Conservation (phyloP, 2,888 invertebrate genomes). For the Melipona beecheii region DNA sequence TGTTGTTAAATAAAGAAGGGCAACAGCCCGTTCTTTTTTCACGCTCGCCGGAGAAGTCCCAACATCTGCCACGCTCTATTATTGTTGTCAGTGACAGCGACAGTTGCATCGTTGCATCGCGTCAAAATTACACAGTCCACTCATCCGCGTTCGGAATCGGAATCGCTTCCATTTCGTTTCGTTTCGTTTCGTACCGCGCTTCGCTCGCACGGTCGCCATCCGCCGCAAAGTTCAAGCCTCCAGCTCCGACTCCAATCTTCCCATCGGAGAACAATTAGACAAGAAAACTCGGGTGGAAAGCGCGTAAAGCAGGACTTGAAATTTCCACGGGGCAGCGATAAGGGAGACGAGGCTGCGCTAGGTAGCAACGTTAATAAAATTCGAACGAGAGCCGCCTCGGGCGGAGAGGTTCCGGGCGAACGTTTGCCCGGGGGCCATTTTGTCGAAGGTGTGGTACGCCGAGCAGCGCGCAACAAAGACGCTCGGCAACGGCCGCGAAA, state of each 20-base stretch:
- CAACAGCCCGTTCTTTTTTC: no score
- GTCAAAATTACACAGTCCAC: no score
- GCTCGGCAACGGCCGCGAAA: slow-evolving; percentile 43
- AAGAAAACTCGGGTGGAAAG: neutral
- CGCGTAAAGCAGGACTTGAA: neutral
- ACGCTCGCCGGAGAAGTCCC: no score
- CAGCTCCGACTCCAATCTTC: neutral
- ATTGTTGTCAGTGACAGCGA: no score
- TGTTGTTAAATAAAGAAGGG: no score
- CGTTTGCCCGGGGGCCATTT: slow-evolving; percentile 24
- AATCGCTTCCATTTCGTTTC: no score
- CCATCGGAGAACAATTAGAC: slow-evolving; percentile 17
- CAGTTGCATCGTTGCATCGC: no score
- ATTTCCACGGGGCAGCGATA: neutral
- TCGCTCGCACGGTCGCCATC: no score
- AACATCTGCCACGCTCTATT: no score
- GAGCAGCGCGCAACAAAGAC: slow-evolving; percentile 37
- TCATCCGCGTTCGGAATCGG: no score
- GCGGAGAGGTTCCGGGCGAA: neutral
- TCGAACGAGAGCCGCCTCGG: slow-evolving; percentile 7
- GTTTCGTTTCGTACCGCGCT: no score
- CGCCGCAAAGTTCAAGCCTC: no score
- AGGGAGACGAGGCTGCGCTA: neutral
- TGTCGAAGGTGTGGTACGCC: neutral
- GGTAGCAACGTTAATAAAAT: slow-evolving; percentile 38